Conservation (phyloP, 2,113 vertebrate genomes). For the Drymodes brunneopygia region DNA sequence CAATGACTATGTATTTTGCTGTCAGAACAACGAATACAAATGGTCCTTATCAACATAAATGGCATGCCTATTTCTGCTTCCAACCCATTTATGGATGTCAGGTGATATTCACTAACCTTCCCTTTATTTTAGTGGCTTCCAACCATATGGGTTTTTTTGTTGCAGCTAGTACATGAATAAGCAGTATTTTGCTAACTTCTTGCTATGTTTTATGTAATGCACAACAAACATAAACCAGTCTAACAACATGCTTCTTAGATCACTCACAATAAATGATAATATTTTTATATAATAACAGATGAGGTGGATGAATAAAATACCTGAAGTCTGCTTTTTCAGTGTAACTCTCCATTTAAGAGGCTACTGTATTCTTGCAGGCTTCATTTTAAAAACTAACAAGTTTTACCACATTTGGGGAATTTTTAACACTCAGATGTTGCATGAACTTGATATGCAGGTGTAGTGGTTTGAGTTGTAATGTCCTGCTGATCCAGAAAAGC, state of each 20-base stretch:
- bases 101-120: not conserved
- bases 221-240: not conserved
- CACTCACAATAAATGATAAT: not conserved
- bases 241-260: not conserved
- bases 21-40: not conserved
- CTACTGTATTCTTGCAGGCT: not conserved
- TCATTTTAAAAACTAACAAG: not conserved
- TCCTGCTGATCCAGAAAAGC: not conserved
- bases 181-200: not conserved
- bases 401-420: not conserved
- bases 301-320: not conserved
- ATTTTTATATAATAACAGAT: not conserved
- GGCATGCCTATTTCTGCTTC: not conserved
- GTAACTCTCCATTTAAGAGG: not conserved
- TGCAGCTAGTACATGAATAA: not conserved
- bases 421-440: not conserved
- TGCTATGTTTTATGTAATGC: not conserved
- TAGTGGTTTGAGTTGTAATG: not conserved
- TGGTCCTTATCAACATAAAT: not conserved
- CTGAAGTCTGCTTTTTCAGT: not conserved
- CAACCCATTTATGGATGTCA: not conserved
- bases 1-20: not conserved
- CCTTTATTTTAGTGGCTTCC: not conserved
- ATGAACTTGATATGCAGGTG: not conserved
- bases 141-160: not conserved